phyloP scores from a whole-genome alignment of 2,797 vertebrate genomes.

The Hydrolagus colliei region DNA sequence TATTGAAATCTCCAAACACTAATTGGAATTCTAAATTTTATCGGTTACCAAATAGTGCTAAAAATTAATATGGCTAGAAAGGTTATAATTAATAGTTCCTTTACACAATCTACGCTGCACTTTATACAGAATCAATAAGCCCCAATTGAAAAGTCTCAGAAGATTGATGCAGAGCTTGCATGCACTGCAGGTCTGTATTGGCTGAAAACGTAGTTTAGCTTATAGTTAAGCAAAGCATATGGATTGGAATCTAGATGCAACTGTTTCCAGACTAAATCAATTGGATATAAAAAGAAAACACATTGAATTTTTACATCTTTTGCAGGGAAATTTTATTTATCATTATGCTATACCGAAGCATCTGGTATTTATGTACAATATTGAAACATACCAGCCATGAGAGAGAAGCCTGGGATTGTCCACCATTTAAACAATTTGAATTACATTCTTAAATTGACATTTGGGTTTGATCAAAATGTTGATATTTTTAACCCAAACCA shows the following conservation, averaged over 20 bases:
- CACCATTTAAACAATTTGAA: too few relatives aligned
- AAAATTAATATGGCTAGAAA: not conserved
- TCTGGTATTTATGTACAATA: too few relatives aligned
- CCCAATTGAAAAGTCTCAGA: not conserved
- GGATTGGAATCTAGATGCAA: not conserved
- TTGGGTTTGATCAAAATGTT: too few relatives aligned
- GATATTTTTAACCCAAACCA: too few relatives aligned
- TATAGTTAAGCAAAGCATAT: not conserved
- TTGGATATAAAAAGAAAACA: not conserved
- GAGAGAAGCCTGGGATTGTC: too few relatives aligned
- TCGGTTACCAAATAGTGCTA: not conserved
- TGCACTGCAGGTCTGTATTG: not conserved
- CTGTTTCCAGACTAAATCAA: not conserved
- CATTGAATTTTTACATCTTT: not conserved
- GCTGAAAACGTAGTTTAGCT: not conserved
- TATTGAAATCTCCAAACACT: slow-evolving; percentile 15
- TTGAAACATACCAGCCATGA: too few relatives aligned
- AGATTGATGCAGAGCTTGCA: not conserved
- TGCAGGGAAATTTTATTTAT: not conserved
- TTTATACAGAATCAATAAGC: not conserved
- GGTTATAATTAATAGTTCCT: not conserved
- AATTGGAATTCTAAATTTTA: slow-evolving; percentile 12
- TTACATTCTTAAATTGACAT: too few relatives aligned
- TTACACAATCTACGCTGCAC: not conserved
- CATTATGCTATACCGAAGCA: too few relatives aligned